These are phyloP conservation scores for Setipinna tenuifilis DNA, from an alignment of 2,797 vertebrate species.

Conservation along the genomic window DNA sequence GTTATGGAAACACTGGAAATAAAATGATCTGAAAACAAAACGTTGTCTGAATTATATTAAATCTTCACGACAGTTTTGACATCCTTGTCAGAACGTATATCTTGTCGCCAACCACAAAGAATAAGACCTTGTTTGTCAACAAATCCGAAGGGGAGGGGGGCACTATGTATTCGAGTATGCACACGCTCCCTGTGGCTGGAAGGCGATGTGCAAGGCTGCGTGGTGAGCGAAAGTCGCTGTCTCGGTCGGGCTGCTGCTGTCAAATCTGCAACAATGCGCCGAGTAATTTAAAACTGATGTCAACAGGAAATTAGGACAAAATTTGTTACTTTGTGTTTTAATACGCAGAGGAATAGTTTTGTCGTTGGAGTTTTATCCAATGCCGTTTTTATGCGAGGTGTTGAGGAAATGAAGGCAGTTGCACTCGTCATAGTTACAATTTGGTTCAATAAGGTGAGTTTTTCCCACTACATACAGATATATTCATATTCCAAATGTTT, in stretches of 20 bases:
- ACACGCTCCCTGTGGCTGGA: background rate
- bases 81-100: background rate
- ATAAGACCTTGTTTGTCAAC: background rate
- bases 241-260: background rate
- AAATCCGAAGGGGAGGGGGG: background rate
- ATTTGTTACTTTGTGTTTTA: background rate
- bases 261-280: background rate
- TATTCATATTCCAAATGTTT: background rate
- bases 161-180: background rate
- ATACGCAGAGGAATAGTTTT: background rate
- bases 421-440: slow-evolving; percentile 9
- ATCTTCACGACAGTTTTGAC: no score
- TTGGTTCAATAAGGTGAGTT: slow-evolving; percentile 40
- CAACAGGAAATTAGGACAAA: background rate
- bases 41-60: background rate
- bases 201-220: background rate
- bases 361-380: background rate
- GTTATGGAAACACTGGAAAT: slow-evolving; percentile 17
- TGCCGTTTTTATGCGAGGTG: background rate
- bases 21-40: slow-evolving; percentile 1
- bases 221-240: background rate
- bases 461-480: background rate
- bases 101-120: background rate
- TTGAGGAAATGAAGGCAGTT: slow-evolving; percentile 16
- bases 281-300: background rate